These are phyloP conservation scores for Laticauda laticaudata DNA, from an alignment of 2,113 vertebrate species.

Conservation along the genomic window DNA sequence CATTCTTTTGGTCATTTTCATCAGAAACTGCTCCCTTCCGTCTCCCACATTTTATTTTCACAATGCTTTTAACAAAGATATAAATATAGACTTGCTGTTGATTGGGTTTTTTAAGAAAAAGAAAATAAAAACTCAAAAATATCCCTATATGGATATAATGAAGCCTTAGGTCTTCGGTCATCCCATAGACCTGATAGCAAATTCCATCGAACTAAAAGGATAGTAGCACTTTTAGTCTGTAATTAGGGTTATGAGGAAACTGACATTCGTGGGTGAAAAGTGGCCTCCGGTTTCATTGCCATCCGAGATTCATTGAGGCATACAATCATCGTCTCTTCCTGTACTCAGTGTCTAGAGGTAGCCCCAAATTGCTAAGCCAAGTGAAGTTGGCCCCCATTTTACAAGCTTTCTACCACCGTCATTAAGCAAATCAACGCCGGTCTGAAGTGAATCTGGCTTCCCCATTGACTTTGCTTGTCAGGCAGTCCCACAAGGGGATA, in stretches of 20 bases:
- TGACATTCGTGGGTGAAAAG: neutral
- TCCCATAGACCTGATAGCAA: neutral
- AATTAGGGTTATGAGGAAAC: constrained; percentile 10
- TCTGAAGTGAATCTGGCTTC: neutral
- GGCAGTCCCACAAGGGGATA: neutral
- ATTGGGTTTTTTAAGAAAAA: constrained; percentile 21
- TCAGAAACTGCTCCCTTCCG: neutral
- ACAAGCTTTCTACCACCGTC: neutral
- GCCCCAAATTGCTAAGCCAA: neutral
- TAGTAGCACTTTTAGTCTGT: constrained; percentile 11
- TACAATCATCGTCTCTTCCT: neutral
- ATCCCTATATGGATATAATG: constrained; percentile 6
- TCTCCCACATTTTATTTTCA: constrained; percentile 51
- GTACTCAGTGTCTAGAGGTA: neutral
- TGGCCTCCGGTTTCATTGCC: constrained; percentile 27
- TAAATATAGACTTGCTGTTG: neutral
- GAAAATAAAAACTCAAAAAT: neutral
- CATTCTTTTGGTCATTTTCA: neutral
- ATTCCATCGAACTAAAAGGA: neutral
- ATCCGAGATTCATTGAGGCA: neutral
- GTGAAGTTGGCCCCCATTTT: neutral
- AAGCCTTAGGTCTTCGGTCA: no score
- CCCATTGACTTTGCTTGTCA: neutral
- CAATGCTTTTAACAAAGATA: constrained; percentile 38
- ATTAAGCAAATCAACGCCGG: neutral